These are phyloP conservation scores for Galago senegalensis DNA, from an alignment of 2,797 vertebrate species.

Conservation along the genomic window DNA sequence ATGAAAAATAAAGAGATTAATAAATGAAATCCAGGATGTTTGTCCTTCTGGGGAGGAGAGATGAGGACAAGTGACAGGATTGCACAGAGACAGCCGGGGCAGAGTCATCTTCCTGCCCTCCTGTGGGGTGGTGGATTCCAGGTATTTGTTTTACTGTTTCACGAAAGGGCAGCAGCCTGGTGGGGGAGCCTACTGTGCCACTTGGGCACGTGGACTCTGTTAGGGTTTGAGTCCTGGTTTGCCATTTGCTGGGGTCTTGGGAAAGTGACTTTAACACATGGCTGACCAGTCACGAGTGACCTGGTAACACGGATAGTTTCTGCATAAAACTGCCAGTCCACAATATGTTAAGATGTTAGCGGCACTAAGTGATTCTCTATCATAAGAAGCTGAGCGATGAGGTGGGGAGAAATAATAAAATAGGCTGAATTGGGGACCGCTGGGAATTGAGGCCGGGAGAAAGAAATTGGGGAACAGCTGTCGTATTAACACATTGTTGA, in stretches of 20 bases:
- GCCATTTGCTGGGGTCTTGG: rapidly evolving
- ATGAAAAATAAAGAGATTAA: not conserved
- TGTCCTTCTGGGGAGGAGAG: not conserved
- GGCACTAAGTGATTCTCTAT: too few species aligned
- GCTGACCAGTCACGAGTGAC: too few species aligned
- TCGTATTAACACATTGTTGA: too few species aligned
- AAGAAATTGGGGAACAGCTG: too few species aligned
- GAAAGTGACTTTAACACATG: not conserved
- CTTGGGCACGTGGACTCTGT: rapidly evolving
- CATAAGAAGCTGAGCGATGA: too few species aligned
- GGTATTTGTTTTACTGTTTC: not conserved
- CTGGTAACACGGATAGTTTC: too few species aligned
- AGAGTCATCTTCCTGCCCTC: rapidly evolving
- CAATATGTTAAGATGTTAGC: too few species aligned
- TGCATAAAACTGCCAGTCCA: too few species aligned
- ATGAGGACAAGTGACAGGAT: not conserved
- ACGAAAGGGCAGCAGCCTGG: rapidly evolving
- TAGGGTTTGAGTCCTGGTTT: not conserved
- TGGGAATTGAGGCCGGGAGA: too few species aligned
- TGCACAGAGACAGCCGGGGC: not conserved
- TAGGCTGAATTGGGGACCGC: too few species aligned
- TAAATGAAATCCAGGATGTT: rapidly evolving
- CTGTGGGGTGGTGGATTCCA: rapidly evolving
- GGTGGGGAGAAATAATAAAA: too few species aligned
- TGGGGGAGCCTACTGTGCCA: rapidly evolving